A percentile compares a stretch with the other conserved stretches of the same genome.
phyloP scores from a whole-genome alignment of 2,797 vertebrate species.

The Chaetodon trifasciatus region DNA sequence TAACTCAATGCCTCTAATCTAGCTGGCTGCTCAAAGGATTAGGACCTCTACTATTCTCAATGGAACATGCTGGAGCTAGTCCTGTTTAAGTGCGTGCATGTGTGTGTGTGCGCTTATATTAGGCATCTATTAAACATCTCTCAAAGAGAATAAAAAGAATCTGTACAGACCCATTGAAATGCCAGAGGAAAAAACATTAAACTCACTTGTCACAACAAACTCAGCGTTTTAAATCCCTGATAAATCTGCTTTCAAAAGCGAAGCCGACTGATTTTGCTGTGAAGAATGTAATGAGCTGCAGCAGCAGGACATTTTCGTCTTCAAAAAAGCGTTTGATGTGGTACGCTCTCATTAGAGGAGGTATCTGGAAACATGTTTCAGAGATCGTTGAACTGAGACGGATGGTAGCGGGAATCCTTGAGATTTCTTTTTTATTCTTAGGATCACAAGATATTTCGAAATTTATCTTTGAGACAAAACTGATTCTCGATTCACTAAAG shows the following conservation, averaged over 20 bases:
- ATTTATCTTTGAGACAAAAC: neutral
- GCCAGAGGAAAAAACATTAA: slow-evolving; percentile 55
- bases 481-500: neutral
- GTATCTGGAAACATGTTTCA: neutral
- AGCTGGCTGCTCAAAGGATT: slow-evolving; percentile 85
- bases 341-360: neutral
- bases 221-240: slow-evolving; percentile 41
- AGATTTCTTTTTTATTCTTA: too few relatives aligned
- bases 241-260: slow-evolving; percentile 35
- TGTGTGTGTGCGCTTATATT: slow-evolving; percentile 33
- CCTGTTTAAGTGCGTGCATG: slow-evolving; percentile 57
- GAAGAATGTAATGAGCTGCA: slow-evolving; percentile 30
- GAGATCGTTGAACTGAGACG: neutral
- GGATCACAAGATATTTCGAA: neutral
- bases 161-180: slow-evolving; percentile 49
- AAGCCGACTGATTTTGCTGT: slow-evolving; percentile 15
- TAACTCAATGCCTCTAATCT: slow-evolving; percentile 89
- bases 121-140: slow-evolving; percentile 55
- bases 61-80: slow-evolving; percentile 84
- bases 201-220: slow-evolving; percentile 62
- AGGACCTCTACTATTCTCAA: slow-evolving; percentile 81
- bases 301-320: slow-evolving; percentile 8
- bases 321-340: slow-evolving; percentile 27
- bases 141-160: slow-evolving; percentile 54
- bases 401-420: neutral